Evolutionary conservation across 1,140 invertebrate species (phyloP).

Genomic region (Mya arenaria): DNA sequence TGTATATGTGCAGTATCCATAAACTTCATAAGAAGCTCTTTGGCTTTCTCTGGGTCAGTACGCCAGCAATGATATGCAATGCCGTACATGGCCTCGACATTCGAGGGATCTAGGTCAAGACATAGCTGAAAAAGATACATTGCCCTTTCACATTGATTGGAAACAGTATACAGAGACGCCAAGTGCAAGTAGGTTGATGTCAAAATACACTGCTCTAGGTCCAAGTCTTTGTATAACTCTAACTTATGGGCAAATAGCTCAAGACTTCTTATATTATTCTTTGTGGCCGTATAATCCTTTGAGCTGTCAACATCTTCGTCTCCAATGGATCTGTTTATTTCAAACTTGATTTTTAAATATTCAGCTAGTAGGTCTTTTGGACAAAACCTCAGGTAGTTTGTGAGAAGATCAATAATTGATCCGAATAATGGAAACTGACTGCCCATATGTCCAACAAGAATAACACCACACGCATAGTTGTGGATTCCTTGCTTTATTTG

Average conservation of each 20-base stretch:
- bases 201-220: neutral
- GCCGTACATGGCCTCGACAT: neutral
- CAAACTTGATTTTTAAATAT: no score
- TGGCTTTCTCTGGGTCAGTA: neutral
- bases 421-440: no score
- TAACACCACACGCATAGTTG: no score
- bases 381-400: no score
- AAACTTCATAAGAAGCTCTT: neutral
- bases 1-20: neutral
- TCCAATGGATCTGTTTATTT: no score
- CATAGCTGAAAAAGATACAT: constrained; percentile 1
- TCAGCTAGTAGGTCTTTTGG: no score
- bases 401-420: no score
- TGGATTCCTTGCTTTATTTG: no score
- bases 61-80: neutral
- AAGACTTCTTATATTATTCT: neutral
- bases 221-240: neutral
- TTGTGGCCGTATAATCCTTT: neutral
- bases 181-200: neutral
- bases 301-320: no score
- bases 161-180: neutral
- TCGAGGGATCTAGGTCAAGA: neutral
- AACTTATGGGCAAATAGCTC: neutral
- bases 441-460: no score
- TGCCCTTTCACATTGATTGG: neutral